Evolutionary conservation across 2,113 vertebrate species (phyloP).

Genomic region (Pterocles burchelli): DNA sequence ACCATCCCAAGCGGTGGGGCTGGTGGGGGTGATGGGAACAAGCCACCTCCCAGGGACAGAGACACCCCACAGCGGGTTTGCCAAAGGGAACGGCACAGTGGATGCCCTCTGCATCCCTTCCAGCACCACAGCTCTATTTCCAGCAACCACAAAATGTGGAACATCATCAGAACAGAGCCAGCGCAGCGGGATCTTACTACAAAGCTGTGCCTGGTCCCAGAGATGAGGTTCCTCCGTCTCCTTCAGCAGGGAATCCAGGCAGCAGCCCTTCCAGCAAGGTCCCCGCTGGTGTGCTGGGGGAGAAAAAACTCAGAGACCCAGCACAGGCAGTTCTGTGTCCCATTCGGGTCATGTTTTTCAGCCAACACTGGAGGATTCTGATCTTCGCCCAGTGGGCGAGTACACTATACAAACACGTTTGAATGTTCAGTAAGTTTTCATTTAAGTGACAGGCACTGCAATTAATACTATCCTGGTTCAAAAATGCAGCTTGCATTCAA

Average conservation of each 20-base stretch:
- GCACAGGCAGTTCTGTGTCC: not conserved
- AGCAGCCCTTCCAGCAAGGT: not conserved
- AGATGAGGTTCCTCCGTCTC: not conserved
- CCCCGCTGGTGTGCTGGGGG: too few species aligned
- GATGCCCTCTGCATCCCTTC: fast-evolving
- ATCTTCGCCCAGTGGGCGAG: not conserved
- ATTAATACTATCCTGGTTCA: fast-evolving
- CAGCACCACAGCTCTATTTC: not conserved
- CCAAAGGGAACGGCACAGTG: fast-evolving
- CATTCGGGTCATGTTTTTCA: too few species aligned
- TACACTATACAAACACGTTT: not conserved
- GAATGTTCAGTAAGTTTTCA: fast-evolving
- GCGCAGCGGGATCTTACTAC: not conserved
- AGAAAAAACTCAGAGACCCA: not conserved
- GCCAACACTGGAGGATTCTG: not conserved
- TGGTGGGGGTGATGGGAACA: not conserved
- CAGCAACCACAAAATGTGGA: not conserved
- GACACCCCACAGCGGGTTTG: not conserved
- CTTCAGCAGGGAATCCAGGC: fast-evolving
- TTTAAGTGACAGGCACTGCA: not conserved
- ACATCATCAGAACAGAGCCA: not conserved
- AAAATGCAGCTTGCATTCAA: not conserved
- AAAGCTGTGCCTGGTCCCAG: not conserved
- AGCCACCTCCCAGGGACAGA: not conserved
- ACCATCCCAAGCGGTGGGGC: fast-evolving